These are phyloP conservation scores for Mythimna lalbum DNA, from an alignment of 2,888 invertebrate genomes.

Conservation along the genomic window DNA sequence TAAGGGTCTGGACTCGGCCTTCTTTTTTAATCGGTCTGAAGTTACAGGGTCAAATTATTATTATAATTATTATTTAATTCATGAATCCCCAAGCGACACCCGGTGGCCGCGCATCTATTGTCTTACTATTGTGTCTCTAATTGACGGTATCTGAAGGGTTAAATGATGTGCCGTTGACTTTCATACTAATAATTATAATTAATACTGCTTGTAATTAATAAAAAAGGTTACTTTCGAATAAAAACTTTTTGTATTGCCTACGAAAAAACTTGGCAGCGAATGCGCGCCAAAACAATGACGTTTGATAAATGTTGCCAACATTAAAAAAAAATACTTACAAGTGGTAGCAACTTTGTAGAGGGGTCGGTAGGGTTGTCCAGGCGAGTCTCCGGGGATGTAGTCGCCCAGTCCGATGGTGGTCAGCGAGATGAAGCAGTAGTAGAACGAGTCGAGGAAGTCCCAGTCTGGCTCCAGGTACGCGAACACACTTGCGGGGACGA, in stretches of 20 bases:
- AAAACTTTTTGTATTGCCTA: neutral
- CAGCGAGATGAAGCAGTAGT: conserved; percentile 97
- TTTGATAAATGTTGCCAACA: conserved; percentile 9
- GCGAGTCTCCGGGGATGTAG: conserved; percentile 96
- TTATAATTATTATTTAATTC: conserved; percentile 26
- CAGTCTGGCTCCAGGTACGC: conserved; percentile 94
- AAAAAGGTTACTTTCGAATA: too few relatives aligned
- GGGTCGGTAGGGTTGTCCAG: conserved; percentile 94
- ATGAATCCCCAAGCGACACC: too few relatives aligned
- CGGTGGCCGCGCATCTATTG: too few relatives aligned
- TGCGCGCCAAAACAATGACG: neutral
- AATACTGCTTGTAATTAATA: too few relatives aligned
- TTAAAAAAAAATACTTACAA: conserved; percentile 87
- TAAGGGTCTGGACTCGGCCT: neutral
- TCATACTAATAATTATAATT: neutral
- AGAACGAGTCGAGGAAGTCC: conserved; percentile 96
- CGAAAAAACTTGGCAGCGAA: neutral
- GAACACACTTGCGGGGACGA: conserved; percentile 94
- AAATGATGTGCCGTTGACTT: neutral
- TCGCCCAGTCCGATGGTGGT: conserved; percentile 97
- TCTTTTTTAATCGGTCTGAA: conserved; percentile 34
- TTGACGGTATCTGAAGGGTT: too few relatives aligned
- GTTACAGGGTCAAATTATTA: conserved; percentile 8
- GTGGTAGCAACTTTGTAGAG: conserved; percentile 96
- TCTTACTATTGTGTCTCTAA: too few relatives aligned